A percentile compares a stretch with the other conserved stretches of the same genome.
Evolutionary conservation across 2,797 vertebrate species (phyloP).

Genomic region (Tympanoctomys barrerae): DNA sequence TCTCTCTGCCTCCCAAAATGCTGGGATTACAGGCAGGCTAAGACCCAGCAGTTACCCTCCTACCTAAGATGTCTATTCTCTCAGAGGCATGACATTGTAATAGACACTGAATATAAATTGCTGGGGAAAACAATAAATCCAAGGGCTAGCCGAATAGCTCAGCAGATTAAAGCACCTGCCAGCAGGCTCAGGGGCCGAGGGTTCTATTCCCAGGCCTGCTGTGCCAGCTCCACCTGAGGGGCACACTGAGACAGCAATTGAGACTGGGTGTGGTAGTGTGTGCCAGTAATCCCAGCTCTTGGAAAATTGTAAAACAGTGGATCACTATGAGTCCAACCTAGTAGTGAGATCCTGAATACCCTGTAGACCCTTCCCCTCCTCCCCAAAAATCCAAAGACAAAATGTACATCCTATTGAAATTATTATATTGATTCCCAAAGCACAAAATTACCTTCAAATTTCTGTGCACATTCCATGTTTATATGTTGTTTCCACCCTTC

Average conservation of each 20-base stretch:
- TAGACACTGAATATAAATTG: not conserved
- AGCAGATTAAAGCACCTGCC: too few species aligned
- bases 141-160: too few species aligned
- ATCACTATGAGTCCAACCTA: too few species aligned
- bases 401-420: not conserved
- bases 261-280: too few species aligned
- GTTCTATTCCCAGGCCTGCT: too few species aligned
- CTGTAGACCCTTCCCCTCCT: too few species aligned
- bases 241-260: too few species aligned
- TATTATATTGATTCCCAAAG: not conserved
- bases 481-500: not conserved
- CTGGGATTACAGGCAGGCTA: not conserved
- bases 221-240: too few species aligned
- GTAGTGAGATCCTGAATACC: too few species aligned
- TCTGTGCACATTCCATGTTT: not conserved
- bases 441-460: not conserved
- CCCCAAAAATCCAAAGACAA: conserved; percentile 19
- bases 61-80: not conserved
- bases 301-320: too few species aligned
- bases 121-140: not conserved
- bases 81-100: not conserved
- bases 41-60: not conserved
- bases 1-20: not conserved
- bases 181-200: too few species aligned
- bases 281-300: too few species aligned